Conservation (phyloP, 2,797 vertebrate species). For the Pangasius djambal region DNA sequence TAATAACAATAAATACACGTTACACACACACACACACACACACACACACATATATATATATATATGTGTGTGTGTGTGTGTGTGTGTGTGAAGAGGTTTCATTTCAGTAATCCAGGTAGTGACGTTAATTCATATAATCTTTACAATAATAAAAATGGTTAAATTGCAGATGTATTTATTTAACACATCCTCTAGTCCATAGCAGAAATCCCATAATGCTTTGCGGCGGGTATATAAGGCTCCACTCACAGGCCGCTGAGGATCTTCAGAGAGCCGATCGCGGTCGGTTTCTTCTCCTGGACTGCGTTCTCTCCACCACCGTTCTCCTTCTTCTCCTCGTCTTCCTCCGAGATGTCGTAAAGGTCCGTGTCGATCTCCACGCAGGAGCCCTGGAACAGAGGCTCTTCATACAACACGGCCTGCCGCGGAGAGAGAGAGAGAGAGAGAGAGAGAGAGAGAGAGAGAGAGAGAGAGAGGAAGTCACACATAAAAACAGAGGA, state of each 20-base stretch:
- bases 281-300: constrained; percentile 60
- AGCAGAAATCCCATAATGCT: constrained; percentile 13
- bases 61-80: too few species aligned
- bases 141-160: too few species aligned
- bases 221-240: constrained; percentile 67
- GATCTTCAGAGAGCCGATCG: constrained; percentile 89
- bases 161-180: neutral
- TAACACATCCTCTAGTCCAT: neutral
- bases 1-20: too few species aligned
- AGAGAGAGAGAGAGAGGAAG: too few species aligned
- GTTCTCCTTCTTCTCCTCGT: constrained; percentile 50
- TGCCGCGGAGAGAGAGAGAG: constrained; percentile 54
- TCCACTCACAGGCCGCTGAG: constrained; percentile 89
- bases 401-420: constrained; percentile 89
- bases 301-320: constrained; percentile 20
- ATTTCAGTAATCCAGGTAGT: too few species aligned
- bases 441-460: too few species aligned
- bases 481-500: too few species aligned
- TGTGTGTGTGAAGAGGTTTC: too few species aligned
- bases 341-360: constrained; percentile 66
- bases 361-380: constrained; percentile 81
- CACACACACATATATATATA: too few species aligned
- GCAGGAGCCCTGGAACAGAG: constrained; percentile 84
- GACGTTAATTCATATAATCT: too few species aligned
- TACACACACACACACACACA: too few species aligned